A percentile compares a stretch with the other conserved stretches of the same genome.
Conservation (phyloP, 2,113 vertebrate genomes). For the Leptobrachium leishanense region DNA sequence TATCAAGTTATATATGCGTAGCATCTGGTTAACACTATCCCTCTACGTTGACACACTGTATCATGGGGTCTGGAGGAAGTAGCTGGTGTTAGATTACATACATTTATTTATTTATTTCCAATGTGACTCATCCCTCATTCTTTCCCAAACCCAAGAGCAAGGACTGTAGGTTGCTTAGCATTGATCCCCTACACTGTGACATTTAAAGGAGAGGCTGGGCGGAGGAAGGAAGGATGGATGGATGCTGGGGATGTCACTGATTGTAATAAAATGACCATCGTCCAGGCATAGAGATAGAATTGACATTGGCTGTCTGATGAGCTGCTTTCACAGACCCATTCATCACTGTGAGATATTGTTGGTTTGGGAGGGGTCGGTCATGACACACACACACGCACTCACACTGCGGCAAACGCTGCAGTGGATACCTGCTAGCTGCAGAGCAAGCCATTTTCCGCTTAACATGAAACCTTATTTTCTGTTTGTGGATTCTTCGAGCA, state of each 20-base stretch:
- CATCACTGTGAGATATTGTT: constrained; percentile 48
- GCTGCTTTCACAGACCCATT: constrained; percentile 40
- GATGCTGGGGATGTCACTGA: constrained; percentile 52
- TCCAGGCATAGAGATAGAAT: constrained; percentile 17
- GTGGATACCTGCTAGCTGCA: constrained; percentile 67
- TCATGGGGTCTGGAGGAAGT: background rate
- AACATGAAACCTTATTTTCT: constrained; percentile 34
- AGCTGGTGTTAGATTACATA: constrained; percentile 4
- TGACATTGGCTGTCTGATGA: constrained; percentile 35
- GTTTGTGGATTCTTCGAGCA: background rate
- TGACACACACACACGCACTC: constrained; percentile 62
- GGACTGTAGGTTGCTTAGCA: background rate
- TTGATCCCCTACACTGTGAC: background rate
- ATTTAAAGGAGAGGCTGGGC: background rate
- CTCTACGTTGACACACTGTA: background rate
- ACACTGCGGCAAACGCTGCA: constrained; percentile 81
- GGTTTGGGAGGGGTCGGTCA: constrained; percentile 64
- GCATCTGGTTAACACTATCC: background rate
- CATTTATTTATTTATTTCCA: background rate
- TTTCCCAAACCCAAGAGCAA: background rate
- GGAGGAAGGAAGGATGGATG: constrained; percentile 52
- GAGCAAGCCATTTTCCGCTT: constrained; percentile 65
- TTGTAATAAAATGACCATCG: constrained; percentile 38
- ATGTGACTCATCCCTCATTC: background rate
- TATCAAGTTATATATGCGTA: background rate